Conservation (phyloP, 1,140 invertebrate species). For the Euura lappo region DNA sequence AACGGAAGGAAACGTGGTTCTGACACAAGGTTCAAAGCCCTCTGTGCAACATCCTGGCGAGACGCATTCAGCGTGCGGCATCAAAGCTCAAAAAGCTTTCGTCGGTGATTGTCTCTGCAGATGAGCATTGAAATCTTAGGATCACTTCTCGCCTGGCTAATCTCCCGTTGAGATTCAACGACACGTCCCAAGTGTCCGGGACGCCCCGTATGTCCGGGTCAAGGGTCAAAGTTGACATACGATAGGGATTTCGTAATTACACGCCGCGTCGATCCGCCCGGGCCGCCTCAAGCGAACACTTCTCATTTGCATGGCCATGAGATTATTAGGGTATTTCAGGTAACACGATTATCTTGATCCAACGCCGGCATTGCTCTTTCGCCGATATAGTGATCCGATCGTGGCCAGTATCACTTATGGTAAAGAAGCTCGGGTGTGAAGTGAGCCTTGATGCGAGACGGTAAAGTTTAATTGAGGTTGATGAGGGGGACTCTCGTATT, state of each 20-base stretch:
- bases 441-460: conserved; percentile 51
- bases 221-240: background rate
- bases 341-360: background rate
- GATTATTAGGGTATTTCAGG: background rate
- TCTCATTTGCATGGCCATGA: too few relatives aligned
- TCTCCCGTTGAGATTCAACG: background rate
- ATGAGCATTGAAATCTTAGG: background rate
- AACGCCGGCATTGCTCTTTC: background rate
- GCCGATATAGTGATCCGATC: background rate
- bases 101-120: background rate
- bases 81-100: background rate
- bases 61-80: background rate
- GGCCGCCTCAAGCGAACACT: background rate
- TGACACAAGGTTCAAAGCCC: background rate
- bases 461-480: conserved; percentile 62
- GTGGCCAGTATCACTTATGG: background rate
- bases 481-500: conserved; percentile 61
- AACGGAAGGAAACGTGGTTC: background rate
- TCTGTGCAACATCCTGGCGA: background rate
- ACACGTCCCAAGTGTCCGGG: background rate
- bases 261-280: background rate
- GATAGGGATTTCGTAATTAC: background rate
- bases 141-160: background rate
- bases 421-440: conserved; percentile 52
- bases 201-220: background rate